These are phyloP conservation scores for Sinelater perroti DNA, from an alignment of 2,888 invertebrate genomes.

Conservation along the genomic window DNA sequence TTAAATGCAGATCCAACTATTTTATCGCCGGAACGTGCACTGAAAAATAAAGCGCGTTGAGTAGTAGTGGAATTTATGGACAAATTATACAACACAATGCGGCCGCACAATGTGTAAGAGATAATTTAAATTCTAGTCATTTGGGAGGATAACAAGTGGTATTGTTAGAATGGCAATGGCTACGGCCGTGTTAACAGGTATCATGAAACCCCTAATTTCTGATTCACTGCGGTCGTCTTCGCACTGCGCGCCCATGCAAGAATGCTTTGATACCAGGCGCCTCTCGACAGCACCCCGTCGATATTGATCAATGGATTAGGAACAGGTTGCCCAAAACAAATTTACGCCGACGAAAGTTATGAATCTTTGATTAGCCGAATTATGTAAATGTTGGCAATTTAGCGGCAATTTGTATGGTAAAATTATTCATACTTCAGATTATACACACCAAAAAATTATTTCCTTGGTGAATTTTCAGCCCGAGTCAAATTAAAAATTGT, in stretches of 20 bases:
- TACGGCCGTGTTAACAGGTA: slow-evolving; percentile 37
- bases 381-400: no score
- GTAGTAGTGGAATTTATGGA: slow-evolving; percentile 51
- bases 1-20: slow-evolving; percentile 45
- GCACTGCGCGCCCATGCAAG: slow-evolving; percentile 26
- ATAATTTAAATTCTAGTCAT: slow-evolving; percentile 54
- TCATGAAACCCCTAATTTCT: slow-evolving; percentile 33
- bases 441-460: no score
- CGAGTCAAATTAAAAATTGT: no score
- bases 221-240: slow-evolving; percentile 29
- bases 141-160: slow-evolving; percentile 49
- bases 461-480: no score
- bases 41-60: slow-evolving; percentile 52
- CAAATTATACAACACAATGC: slow-evolving; percentile 52
- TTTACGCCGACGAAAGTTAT: no score
- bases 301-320: no score
- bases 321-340: no score
- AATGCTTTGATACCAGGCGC: slow-evolving; percentile 32
- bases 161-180: slow-evolving; percentile 38
- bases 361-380: no score
- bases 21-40: slow-evolving; percentile 49
- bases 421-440: no score
- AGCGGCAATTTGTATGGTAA: no score
- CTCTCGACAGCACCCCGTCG: slow-evolving; percentile 23
- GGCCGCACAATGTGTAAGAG: slow-evolving; percentile 46